Percentiles rank a stretch among this genome's conserved stretches.
These are phyloP conservation scores for Drosophila miranda DNA, from an alignment of 1,140 invertebrate species.

Conservation along the genomic window DNA sequence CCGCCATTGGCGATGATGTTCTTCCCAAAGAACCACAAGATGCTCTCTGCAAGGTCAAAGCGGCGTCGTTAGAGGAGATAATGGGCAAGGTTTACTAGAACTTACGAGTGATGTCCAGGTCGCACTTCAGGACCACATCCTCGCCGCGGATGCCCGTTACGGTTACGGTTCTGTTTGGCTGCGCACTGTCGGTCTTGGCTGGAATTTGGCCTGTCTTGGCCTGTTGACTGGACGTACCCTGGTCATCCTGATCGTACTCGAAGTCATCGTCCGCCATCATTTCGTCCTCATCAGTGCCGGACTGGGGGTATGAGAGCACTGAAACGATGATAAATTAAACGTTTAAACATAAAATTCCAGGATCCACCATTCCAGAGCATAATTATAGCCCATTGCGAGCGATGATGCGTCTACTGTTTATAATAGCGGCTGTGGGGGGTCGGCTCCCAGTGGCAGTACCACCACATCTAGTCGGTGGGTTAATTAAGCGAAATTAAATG, in stretches of 20 bases:
- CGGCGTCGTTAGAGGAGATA: no score
- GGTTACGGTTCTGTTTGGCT: conserved; percentile 19
- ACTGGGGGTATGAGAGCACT: conserved; percentile 41
- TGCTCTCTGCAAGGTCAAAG: conserved; percentile 1
- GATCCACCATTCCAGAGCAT: not conserved
- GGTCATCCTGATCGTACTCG: conserved; percentile 38
- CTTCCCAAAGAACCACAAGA: conserved; percentile 44
- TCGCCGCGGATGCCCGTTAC: conserved; percentile 50
- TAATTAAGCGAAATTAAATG: conserved; percentile 64
- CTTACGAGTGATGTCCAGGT: conserved; percentile 36
- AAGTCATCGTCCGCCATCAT: conserved; percentile 54
- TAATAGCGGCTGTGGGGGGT: conserved; percentile 19
- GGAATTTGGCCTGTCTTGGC: conserved; percentile 14
- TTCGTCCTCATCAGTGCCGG: conserved; percentile 8
- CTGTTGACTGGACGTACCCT: conserved; percentile 41
- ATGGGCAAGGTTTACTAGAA: not conserved
- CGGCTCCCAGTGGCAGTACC: conserved; percentile 14
- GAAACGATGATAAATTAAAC: not conserved
- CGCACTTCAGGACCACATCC: conserved; percentile 50
- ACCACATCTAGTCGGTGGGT: conserved; percentile 54
- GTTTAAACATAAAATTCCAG: not conserved
- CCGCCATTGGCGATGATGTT: conserved; percentile 41
- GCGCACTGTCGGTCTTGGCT: not conserved
- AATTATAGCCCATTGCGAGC: conserved; percentile 17
- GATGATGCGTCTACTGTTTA: conserved; percentile 26